Base-by-base conservation (phyloP, 2,113 vertebrate genomes). In the Galemys pyrenaicus region DNA sequence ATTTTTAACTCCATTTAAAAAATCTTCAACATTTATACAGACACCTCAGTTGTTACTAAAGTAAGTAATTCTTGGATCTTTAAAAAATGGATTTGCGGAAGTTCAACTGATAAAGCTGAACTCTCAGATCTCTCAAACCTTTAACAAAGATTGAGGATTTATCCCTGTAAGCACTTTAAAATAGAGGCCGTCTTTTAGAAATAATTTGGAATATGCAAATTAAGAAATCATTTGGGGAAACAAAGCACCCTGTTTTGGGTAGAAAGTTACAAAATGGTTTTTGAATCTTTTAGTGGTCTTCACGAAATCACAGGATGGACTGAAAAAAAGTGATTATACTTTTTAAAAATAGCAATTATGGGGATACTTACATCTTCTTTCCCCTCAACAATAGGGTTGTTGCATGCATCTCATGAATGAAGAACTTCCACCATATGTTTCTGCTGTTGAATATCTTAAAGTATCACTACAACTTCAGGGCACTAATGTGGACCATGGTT, bases 1-100 rank as follows among this genome's bases (percentile, higher is more conserved):
- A 82, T 96, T 96, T 71, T 96, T 89, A 89, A 13, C 85, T 87
- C 26, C 84, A 24, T 71, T 97, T 96, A 96, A 92, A 96, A 54
- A 9, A n/a, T 37, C 20, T 9, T 9, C 81, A 92, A 30, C 73
- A 15, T 85, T 56, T 86, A 96, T 30, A 15, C 30, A n/a, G n/a
- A 68, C 7, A 60, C 24, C 32, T 74, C 17, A 17, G 0, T 60
- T 39, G 60, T 97, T 90, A 67, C 84, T 82, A 87, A 86, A 51
- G 88, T 41, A 49, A 87, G 44, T 54, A 44, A 70, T 78, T 83
- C 64, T 88, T 86, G 92, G 81, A 85, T 97, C 85, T 87, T 96
- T 96, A 84, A 91, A 86, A 97, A 87, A 91, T 80, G 58, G 71
- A 88, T 96, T 71, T 75, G 64, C 60, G 92, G 79, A 84, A 91